Evolutionary conservation across 2,888 invertebrate genomes (phyloP).

Genomic region (Sarcophaga subvicina): DNA sequence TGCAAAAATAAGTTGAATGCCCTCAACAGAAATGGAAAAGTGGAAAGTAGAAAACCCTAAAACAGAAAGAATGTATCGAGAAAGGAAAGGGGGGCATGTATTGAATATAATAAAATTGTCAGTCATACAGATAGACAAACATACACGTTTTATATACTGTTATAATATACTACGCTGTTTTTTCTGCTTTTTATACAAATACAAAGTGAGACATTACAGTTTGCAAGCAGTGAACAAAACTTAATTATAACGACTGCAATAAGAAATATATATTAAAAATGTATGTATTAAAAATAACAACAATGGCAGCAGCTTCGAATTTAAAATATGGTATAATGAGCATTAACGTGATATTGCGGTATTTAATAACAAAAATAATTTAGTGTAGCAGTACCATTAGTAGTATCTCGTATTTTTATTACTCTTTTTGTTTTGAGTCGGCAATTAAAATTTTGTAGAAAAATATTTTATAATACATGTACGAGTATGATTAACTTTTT

Average conservation of each 20-base stretch:
- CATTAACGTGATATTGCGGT: conserved; percentile 27
- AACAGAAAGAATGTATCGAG: background rate
- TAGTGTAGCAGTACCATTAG: conserved; percentile 3
- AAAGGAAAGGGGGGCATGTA: background rate
- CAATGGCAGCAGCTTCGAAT: background rate
- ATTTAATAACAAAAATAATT: conserved; percentile 39
- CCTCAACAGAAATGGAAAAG: conserved; percentile 12
- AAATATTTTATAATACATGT: conserved; percentile 1
- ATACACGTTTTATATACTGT: background rate
- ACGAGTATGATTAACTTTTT: background rate
- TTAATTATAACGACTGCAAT: background rate
- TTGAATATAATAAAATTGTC: background rate
- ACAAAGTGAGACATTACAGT: conserved; percentile 28
- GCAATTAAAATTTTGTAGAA: conserved; percentile 45
- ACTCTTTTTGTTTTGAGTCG: conserved; percentile 43
- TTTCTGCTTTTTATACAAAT: background rate
- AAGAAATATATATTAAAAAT: background rate
- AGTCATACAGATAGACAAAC: background rate
- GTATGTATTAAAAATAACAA: background rate
- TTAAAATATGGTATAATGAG: background rate
- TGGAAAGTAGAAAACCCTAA: conserved; percentile 37
- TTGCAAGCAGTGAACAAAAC: background rate
- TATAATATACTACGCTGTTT: conserved; percentile 1
- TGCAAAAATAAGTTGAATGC: conserved; percentile 18
- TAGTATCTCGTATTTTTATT: conserved; percentile 21